Conservation (phyloP, 2,888 invertebrate genomes). For the Hemithea aestivaria region DNA sequence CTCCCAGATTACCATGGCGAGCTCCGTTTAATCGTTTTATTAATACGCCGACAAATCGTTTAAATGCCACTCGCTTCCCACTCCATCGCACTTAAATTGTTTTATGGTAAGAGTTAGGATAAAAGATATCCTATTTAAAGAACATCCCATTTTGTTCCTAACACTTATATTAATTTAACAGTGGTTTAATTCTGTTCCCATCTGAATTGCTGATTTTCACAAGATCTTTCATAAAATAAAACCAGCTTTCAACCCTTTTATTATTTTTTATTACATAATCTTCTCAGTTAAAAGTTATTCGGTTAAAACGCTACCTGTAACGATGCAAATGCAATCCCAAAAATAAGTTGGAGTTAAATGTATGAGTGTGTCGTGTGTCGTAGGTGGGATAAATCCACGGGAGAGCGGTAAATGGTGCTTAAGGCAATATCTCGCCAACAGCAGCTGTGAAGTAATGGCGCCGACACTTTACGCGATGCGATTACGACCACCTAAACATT, state of each 20-base stretch:
- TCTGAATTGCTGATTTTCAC: too few relatives aligned
- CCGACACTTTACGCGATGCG: slow-evolving; percentile 77
- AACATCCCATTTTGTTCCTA: neutral
- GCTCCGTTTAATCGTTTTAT: slow-evolving; percentile 79
- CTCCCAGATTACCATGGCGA: slow-evolving; percentile 73
- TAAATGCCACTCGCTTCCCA: slow-evolving; percentile 60
- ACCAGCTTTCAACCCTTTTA: too few relatives aligned
- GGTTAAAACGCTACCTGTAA: too few relatives aligned
- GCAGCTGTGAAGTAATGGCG: slow-evolving; percentile 77
- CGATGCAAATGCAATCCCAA: neutral
- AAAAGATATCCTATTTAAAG: slow-evolving; percentile 10
- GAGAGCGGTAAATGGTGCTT: slow-evolving; percentile 63
- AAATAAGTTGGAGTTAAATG: slow-evolving; percentile 35
- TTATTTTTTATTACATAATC: too few relatives aligned
- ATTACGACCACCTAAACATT: slow-evolving; percentile 79
- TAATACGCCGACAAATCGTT: slow-evolving; percentile 77
- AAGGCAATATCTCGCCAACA: slow-evolving; percentile 74
- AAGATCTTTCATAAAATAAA: too few relatives aligned
- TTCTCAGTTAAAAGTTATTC: too few relatives aligned
- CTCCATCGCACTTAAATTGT: slow-evolving; percentile 29
- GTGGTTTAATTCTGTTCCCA: too few relatives aligned
- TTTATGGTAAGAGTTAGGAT: slow-evolving; percentile 24
- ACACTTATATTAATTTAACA: too few relatives aligned
- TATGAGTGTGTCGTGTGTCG: slow-evolving; percentile 46
- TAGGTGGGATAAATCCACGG: slow-evolving; percentile 60